Evolutionary conservation across 2,113 vertebrate species (phyloP).

Genomic region (Triplophysa rosa): DNA sequence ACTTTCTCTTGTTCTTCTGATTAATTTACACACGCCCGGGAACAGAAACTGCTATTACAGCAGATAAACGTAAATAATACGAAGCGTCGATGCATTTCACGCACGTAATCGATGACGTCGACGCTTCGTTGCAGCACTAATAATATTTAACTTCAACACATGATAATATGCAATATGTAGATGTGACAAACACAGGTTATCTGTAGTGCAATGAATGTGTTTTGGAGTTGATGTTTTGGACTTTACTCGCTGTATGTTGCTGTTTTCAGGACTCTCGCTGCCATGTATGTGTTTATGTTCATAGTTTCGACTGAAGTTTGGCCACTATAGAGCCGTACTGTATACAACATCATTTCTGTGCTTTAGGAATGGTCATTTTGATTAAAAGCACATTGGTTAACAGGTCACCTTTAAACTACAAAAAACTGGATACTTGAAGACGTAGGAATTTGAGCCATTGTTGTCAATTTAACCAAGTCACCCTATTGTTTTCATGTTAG

Average conservation of each 20-base stretch:
- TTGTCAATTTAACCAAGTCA: constrained; percentile 23
- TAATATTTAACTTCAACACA: neutral
- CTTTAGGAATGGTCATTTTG: neutral
- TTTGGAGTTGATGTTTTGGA: constrained; percentile 12
- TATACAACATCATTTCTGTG: neutral
- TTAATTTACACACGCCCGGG: too few relatives aligned
- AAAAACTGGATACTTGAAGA: neutral
- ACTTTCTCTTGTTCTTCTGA: too few relatives aligned
- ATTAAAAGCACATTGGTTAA: neutral
- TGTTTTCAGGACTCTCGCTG: neutral
- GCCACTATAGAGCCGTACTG: neutral
- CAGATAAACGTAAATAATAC: too few relatives aligned
- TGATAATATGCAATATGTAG: neutral
- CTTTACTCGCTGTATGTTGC: constrained; percentile 4
- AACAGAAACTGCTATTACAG: too few relatives aligned
- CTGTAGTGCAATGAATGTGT: constrained; percentile 16
- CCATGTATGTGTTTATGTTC: neutral
- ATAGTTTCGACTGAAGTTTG: neutral
- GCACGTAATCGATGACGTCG: too few relatives aligned
- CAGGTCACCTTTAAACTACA: neutral
- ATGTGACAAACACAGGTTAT: neutral
- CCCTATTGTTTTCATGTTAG: constrained; percentile 16
- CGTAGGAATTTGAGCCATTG: constrained; percentile 3
- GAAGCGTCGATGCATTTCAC: too few relatives aligned
- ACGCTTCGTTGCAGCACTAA: too few relatives aligned